These are phyloP conservation scores for Stichodactyla mertensii DNA, from an alignment of 64 coral and sea anemone species.

Conservation along the genomic window DNA sequence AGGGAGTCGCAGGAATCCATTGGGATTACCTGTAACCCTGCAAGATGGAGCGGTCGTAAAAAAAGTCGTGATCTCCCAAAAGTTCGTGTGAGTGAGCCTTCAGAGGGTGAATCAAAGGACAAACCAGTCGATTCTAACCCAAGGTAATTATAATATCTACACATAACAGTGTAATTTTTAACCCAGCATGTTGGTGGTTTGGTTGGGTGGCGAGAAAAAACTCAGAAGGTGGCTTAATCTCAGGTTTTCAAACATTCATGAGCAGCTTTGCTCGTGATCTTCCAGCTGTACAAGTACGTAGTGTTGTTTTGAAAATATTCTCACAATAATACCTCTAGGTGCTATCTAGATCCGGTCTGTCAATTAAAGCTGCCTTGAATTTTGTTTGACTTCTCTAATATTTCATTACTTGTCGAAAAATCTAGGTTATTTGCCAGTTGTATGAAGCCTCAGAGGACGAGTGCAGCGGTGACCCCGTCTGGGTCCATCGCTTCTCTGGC, in stretches of 20 bases:
- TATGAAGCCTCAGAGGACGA: slow-evolving; percentile 9
- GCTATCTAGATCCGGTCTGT: not conserved
- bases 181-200: not conserved
- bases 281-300: not conserved
- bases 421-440: slow-evolving; percentile 5
- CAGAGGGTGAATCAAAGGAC: not conserved
- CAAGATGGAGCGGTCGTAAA: slow-evolving; percentile 12
- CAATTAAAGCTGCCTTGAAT: not conserved
- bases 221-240: not conserved
- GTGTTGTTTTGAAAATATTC: not conserved
- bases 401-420: not conserved
- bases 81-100: not conserved
- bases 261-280: not conserved
- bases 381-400: not conserved
- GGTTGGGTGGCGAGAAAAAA: not conserved
- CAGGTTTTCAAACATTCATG: slow-evolving; percentile 9
- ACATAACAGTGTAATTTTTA: not conserved
- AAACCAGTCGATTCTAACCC: not conserved
- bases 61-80: slow-evolving; percentile 5
- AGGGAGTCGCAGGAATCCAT: slow-evolving; percentile 28
- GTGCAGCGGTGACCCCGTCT: slow-evolving; percentile 12
- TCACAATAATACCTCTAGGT: not conserved
- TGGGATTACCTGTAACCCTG: not conserved
- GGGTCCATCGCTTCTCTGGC: slow-evolving; percentile 25
- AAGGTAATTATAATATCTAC: not conserved